Conservation (phyloP, 2,888 invertebrate genomes). For the Lasioglossum pauxillum region DNA sequence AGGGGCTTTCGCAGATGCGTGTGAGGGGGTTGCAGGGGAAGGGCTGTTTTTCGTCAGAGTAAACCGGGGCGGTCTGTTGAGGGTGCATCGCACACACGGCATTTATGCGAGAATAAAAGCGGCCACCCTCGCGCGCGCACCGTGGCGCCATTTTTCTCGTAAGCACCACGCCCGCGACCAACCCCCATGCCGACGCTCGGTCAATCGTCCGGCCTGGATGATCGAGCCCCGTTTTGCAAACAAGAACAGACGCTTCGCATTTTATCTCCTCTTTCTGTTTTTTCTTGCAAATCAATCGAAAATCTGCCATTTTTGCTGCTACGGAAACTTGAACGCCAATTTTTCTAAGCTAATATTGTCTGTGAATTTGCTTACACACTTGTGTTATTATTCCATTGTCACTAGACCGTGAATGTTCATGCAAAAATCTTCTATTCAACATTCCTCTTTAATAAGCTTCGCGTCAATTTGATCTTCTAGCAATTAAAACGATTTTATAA, state of each 20-base stretch:
- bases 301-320: not conserved
- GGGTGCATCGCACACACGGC: conserved; percentile 78
- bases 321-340: not conserved
- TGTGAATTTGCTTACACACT: not conserved
- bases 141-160: conserved; percentile 82
- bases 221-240: conserved; percentile 72
- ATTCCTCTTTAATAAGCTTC: not conserved
- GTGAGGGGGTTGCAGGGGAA: conserved; percentile 22
- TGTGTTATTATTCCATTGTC: not conserved
- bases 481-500: not conserved
- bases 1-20: conserved; percentile 33
- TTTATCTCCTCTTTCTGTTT: not conserved
- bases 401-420: not conserved
- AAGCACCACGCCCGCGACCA: conserved; percentile 81
- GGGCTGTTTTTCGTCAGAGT: conserved; percentile 68
- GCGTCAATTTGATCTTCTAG: fast-evolving
- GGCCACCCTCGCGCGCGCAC: conserved; percentile 69
- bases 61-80: conserved; percentile 77
- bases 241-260: conserved; percentile 43
- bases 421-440: not conserved
- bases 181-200: conserved; percentile 64
- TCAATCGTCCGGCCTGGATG: conserved; percentile 61
- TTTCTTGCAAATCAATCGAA: not conserved
- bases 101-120: conserved; percentile 76
- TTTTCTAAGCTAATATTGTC: not conserved